Conservation (phyloP, 2,113 vertebrate species). For the Phasianus colchicus region DNA sequence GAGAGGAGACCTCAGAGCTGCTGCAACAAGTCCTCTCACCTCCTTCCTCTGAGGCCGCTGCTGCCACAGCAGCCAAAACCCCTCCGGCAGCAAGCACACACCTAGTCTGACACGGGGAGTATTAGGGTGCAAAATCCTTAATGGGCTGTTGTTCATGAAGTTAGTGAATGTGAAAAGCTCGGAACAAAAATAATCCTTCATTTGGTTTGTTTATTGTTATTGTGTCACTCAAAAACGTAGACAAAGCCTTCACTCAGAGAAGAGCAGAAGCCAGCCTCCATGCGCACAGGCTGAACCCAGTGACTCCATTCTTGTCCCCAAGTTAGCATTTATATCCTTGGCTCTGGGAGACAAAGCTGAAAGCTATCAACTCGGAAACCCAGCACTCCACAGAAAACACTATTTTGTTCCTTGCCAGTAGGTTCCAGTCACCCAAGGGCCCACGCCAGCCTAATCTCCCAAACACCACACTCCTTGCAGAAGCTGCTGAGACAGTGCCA, state of each 20-base stretch:
- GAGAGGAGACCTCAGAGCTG: not conserved
- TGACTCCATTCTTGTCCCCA: not conserved
- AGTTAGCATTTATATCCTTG: not conserved
- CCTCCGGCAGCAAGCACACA: not conserved
- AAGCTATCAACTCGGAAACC: not conserved
- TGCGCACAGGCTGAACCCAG: not conserved
- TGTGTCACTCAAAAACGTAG: not conserved
- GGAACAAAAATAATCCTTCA: not conserved
- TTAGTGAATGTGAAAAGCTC: not conserved
- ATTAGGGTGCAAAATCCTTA: not conserved
- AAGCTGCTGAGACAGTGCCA: accelerated
- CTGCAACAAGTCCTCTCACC: not conserved
- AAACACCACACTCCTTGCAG: not conserved
- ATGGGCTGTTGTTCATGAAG: not conserved
- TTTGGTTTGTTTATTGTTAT: not conserved
- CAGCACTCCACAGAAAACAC: not conserved
- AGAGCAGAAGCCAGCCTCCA: not conserved
- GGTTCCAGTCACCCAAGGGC: not conserved
- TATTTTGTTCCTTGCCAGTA: not conserved
- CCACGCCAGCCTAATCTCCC: not conserved
- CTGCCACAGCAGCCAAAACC: not conserved
- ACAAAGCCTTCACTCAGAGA: not conserved
- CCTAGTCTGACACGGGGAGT: not conserved
- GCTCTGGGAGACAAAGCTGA: not conserved
- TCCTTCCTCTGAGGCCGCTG: not conserved